Base-by-base conservation (phyloP, 2,113 vertebrate species). In the Ophthalmotilapia sp. region DNA sequence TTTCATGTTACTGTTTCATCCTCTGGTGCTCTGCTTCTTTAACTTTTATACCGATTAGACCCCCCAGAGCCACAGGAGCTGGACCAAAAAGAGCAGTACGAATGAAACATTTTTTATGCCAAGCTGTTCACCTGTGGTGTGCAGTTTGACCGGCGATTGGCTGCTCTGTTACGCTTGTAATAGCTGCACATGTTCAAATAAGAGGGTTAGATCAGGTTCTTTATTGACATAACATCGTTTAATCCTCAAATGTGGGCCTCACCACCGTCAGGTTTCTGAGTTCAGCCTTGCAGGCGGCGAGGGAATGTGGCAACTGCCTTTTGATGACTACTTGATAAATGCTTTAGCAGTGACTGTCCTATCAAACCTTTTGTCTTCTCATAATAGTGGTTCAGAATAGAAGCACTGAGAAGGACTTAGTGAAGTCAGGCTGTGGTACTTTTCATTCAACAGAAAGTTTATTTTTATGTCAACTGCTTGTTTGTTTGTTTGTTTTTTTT, bases 301-400 rank as follows among this genome's bases (percentile, higher is more conserved):
- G 97, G 97, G 98, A 98, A 99, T 98, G 97, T 97, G 88, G 95
- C 97, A 94, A 96, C 95, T 95, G 95, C 96, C 94, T 96, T 97
- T 94, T 96, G 97, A 97, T 96, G 95, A 95, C 96, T 95, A 97
- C 97, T 93, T 96, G 98, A 96, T 96, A 97, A 96, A 98, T 99
- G 97, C 95, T 97, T 98, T 86, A 90, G 96, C 91, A 95, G 94
- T 99, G 98, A 99, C 97, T 88, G 84, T 79, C 60, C 90, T 40
- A 91, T 94, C 89, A 91, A 91, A 90, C 92, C 86, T 90, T 68
- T 95, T 95, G 96, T 95, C 90, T 88, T 87, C 83, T 91, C 86
- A 90, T 90, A 85, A 92, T 88, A 90, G 81, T 45, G 13, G 26
- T 82, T 68, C 84, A 6, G 36, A 88, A 90, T 90, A 88, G 15